Base-by-base conservation (phyloP, 2,113 vertebrate genomes). In the Sceloporus tristichus region DNA sequence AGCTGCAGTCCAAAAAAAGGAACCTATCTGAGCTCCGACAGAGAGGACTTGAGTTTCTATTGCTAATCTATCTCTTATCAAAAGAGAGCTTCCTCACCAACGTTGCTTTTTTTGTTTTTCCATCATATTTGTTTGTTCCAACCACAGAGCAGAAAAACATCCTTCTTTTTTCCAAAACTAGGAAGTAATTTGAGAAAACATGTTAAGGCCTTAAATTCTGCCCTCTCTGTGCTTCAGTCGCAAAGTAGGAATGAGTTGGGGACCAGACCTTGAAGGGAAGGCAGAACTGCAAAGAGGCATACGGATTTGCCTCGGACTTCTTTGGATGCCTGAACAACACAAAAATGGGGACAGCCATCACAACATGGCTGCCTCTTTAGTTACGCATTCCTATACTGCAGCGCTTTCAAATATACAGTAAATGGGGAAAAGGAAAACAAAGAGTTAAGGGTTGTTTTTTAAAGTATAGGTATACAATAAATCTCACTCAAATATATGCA, bases 401-500 rank as follows among this genome's bases (percentile, higher is more conserved):
- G 53, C 84, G 82, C 77, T 92, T 90, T 91, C 87, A 90, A 74
- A 91, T 91, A 90, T 81, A 91, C 68, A 91, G 65, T 13, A 23
- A 59, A 66, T 23, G 21, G 18, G 29, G 77, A 42, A 78, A 76
- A 62, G 23, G 34, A n/a, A 66, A 75, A 66, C n/a, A 21, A 65
- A 65, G 42, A 54, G 16, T n/a, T 5, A 19, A 25, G 34, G 34
- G 34, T 34, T 34, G 16, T 2, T 8, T 10, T 86, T n/a, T 38
- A 14, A 79, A n/a, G 29, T 87, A 93, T 94, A 94, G 92, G 90
- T 86, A 91, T 94, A 25, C 74, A 76, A 74, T 34, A 79, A 77
- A 74, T 66, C 90, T 91, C 91, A 87, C 79, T 94, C 91, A 42
- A 54, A 18, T 89, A 62, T 76, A 91, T 82, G 88, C 90, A 94